Percentiles rank a stretch among this genome's conserved stretches.
phyloP scores from a whole-genome alignment of 2,113 vertebrate species.

The Nesogale talazaci region DNA sequence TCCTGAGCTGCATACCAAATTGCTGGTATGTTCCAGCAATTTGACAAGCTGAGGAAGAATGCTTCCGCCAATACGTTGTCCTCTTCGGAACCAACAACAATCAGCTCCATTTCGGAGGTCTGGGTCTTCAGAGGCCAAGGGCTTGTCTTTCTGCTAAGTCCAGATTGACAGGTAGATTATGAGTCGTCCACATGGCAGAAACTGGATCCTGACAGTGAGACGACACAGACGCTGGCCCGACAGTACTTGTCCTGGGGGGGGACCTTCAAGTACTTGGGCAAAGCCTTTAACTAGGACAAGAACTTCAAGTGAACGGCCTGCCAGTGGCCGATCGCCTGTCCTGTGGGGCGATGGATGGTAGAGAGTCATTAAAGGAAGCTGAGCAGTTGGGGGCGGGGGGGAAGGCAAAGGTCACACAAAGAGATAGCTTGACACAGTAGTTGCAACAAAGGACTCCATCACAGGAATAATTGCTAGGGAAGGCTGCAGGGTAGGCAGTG shows the following conservation, averaged over 20 bases:
- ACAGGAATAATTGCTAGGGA: too few species aligned
- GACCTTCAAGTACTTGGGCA: conserved; percentile 93
- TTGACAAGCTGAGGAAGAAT: conserved; percentile 94
- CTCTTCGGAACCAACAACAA: conserved; percentile 92
- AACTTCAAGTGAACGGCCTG: conserved; percentile 91
- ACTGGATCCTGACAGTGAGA: conserved; percentile 90
- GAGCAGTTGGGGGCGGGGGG: too few species aligned
- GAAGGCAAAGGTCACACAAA: too few species aligned
- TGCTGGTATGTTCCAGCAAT: conserved; percentile 96
- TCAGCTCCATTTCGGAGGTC: conserved; percentile 93
- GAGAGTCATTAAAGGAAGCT: conserved; percentile 77
- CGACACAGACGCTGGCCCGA: conserved; percentile 93
- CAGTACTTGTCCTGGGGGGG: too few species aligned
- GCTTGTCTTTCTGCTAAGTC: conserved; percentile 90
- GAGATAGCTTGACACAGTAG: too few species aligned
- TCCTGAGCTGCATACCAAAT: conserved; percentile 99
- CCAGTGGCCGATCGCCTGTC: background rate
- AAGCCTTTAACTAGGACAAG: conserved; percentile 93
- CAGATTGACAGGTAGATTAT: conserved; percentile 95
- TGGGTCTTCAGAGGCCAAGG: conserved; percentile 96
- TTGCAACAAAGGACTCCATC: too few species aligned
- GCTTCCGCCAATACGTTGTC: conserved; percentile 93
- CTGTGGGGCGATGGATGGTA: conserved; percentile 51
- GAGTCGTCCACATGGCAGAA: conserved; percentile 95
- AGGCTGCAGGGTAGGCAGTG: too few species aligned